phyloP scores from a whole-genome alignment of 2,888 invertebrate species.

The Clunio marinus region DNA sequence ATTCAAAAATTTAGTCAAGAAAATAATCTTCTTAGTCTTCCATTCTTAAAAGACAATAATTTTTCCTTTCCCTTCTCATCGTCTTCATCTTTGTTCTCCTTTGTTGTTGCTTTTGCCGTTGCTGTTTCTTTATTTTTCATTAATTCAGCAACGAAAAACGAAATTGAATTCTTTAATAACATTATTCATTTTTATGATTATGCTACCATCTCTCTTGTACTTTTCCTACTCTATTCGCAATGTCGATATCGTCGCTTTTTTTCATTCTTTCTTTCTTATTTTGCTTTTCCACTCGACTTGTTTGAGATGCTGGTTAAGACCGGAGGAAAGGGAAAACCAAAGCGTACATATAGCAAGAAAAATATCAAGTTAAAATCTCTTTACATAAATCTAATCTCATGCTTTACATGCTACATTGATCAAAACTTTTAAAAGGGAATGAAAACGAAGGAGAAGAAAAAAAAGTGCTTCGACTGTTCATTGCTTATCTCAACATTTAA shows the following conservation, averaged over 20 bases:
- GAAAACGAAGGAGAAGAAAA: background rate
- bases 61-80: background rate
- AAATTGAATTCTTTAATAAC: slow-evolving; percentile 39
- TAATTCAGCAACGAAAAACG: slow-evolving; percentile 33
- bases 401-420: slow-evolving; percentile 39
- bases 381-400: slow-evolving; percentile 38
- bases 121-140: too few species aligned
- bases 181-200: slow-evolving; percentile 39
- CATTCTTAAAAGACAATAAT: slow-evolving; percentile 8
- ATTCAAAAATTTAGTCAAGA: background rate
- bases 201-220: background rate
- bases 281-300: slow-evolving; percentile 20
- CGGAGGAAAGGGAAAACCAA: too few species aligned
- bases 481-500: slow-evolving; percentile 35
- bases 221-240: background rate
- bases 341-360: background rate
- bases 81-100: background rate
- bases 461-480: slow-evolving; percentile 12
- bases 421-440: slow-evolving; percentile 30
- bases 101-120: background rate
- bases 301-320: background rate
- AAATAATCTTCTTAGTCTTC: slow-evolving; percentile 2
- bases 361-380: slow-evolving; percentile 38
- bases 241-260: slow-evolving; percentile 2
- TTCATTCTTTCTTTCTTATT: too few species aligned